phyloP scores from a whole-genome alignment of 23 tunicate genomes.

The Corella eumyota region DNA sequence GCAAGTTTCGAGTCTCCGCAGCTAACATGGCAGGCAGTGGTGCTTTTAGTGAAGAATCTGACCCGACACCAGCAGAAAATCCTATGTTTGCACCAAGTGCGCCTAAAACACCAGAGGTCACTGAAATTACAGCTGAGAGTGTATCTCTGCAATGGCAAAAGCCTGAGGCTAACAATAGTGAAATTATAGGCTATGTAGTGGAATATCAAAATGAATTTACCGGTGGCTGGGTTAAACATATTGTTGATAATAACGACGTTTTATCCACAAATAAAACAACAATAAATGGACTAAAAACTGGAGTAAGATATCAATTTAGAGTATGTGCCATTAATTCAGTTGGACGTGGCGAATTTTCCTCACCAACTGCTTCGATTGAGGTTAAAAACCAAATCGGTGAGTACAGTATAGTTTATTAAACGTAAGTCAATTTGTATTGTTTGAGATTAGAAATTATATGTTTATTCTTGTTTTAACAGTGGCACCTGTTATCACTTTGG shows the following conservation, averaged over 20 bases:
- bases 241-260: conserved; percentile 10
- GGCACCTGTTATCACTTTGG: conserved; percentile 62
- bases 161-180: conserved; percentile 36
- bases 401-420: not conserved
- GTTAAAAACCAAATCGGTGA: conserved; percentile 58
- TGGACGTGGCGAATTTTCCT: conserved; percentile 43
- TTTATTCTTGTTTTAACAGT: conserved; percentile 8
- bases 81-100: conserved; percentile 51
- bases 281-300: conserved; percentile 24
- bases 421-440: not conserved
- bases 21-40: conserved; percentile 70
- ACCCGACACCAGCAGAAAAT: conserved; percentile 56
- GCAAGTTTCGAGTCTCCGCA: conserved; percentile 73
- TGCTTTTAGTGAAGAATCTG: conserved; percentile 63
- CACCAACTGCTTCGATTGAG: conserved; percentile 34
- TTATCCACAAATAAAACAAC: not conserved
- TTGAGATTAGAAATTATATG: not conserved
- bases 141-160: conserved; percentile 34
- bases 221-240: conserved; percentile 8
- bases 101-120: conserved; percentile 34
- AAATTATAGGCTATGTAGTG: conserved; percentile 51
- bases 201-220: conserved; percentile 55
- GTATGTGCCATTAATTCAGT: conserved; percentile 66
- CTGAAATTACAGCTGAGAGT: conserved; percentile 36
- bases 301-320: conserved; percentile 61